A percentile compares a stretch with the other conserved stretches of the same genome.
Evolutionary conservation across 2,888 invertebrate genomes (phyloP).

Genomic region (Rapana venosa): DNA sequence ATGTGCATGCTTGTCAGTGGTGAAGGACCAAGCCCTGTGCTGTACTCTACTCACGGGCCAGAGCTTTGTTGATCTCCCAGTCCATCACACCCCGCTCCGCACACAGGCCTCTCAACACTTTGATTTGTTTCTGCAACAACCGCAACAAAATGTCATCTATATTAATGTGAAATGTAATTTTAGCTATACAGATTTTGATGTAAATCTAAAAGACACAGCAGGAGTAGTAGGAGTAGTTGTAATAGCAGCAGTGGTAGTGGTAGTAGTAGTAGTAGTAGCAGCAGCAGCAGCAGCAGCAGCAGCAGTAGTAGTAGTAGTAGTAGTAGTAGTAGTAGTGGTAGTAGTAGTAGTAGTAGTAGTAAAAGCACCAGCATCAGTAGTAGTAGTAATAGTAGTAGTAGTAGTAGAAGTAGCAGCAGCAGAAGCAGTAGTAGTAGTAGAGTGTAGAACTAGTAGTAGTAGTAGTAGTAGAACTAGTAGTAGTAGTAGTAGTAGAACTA

Average conservation of each 20-base stretch:
- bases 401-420: too few relatives aligned
- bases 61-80: conserved; percentile 30
- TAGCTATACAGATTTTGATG: not conserved
- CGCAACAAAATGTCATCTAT: not conserved
- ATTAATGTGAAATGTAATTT: too few relatives aligned
- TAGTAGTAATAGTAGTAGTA: too few relatives aligned
- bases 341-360: too few relatives aligned
- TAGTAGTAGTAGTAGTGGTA: too few relatives aligned
- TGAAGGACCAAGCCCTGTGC: not conserved
- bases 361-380: too few relatives aligned
- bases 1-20: too few relatives aligned
- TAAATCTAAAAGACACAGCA: not conserved
- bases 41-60: conserved; percentile 37
- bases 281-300: not conserved
- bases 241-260: not conserved
- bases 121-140: conserved; percentile 46
- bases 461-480: too few relatives aligned
- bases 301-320: not conserved
- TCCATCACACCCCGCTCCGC: not conserved
- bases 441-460: too few relatives aligned
- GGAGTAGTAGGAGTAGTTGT: too few relatives aligned
- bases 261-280: conserved; percentile 16
- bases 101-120: conserved; percentile 43
- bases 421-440: too few relatives aligned
- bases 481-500: too few relatives aligned